phyloP scores from a whole-genome alignment of 2,113 vertebrate species.

The Antigone vipio region DNA sequence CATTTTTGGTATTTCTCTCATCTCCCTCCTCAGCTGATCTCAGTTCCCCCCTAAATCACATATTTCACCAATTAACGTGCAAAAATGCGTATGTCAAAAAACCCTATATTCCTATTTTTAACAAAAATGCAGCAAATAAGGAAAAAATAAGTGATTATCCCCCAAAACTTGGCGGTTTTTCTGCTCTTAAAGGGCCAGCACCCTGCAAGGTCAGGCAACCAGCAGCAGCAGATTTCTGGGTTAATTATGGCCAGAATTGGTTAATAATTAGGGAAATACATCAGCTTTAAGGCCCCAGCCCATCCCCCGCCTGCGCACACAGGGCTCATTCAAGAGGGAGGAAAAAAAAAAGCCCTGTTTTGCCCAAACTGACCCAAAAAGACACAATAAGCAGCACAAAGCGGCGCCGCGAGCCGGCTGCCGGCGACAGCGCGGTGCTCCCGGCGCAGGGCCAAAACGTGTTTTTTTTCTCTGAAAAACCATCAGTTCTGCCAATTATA shows the following conservation, averaged over 20 bases:
- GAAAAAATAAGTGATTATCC: background rate
- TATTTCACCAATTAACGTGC: background rate
- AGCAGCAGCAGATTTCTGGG: background rate
- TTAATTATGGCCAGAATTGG: background rate
- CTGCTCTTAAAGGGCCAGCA: background rate
- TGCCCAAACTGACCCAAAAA: constrained; percentile 43
- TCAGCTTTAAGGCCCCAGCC: background rate
- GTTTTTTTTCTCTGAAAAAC: background rate
- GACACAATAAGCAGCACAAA: constrained; percentile 33
- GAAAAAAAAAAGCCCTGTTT: background rate
- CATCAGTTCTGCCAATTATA: accelerated
- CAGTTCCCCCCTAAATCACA: background rate
- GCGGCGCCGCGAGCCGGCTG: background rate
- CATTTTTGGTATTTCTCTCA: background rate
- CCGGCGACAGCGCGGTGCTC: background rate
- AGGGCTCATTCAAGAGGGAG: background rate
- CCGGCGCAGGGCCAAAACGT: background rate
- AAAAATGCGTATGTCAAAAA: accelerated
- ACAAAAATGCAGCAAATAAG: background rate
- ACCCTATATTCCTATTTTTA: background rate
- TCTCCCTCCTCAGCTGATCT: background rate
- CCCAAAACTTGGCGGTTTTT: background rate
- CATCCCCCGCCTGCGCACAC: background rate
- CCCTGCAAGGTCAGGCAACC: no score
- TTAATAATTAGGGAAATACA: background rate